phyloP scores from a whole-genome alignment of 2,888 invertebrate genomes.

The Sinopyrophorus schimmeli region DNA sequence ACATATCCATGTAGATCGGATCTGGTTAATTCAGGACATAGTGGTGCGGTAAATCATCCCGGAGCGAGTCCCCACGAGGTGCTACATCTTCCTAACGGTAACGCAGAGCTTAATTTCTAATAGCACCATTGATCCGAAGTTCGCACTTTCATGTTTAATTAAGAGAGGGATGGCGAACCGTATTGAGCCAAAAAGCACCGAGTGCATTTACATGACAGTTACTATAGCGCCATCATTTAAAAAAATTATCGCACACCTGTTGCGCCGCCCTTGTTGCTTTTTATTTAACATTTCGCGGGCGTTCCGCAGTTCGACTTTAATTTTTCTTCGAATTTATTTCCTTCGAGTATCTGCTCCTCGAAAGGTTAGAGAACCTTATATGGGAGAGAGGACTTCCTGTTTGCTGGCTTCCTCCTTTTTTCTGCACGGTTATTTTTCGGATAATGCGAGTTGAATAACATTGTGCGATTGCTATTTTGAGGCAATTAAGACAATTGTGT shows the following conservation, averaged over 20 bases:
- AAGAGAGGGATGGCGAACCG: constrained; percentile 26
- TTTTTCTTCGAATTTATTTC: neutral
- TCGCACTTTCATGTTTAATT: constrained; percentile 29
- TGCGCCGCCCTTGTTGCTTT: constrained; percentile 28
- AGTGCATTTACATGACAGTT: constrained; percentile 24
- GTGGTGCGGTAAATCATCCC: constrained; percentile 22
- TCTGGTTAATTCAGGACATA: constrained; percentile 24
- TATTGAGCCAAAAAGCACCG: constrained; percentile 15
- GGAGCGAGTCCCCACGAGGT: constrained; percentile 23
- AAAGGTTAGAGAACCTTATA: neutral
- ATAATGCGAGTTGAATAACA: constrained; percentile 15
- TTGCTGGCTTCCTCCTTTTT: neutral
- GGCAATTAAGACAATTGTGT: constrained; percentile 28
- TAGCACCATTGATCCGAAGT: constrained; percentile 24
- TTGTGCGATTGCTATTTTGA: constrained; percentile 13
- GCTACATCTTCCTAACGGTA: constrained; percentile 26
- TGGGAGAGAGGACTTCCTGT: constrained; percentile 6
- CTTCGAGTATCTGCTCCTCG: too few relatives aligned
- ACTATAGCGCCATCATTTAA: constrained; percentile 28
- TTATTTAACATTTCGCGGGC: constrained; percentile 22
- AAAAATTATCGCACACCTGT: constrained; percentile 37
- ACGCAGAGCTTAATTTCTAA: constrained; percentile 26
- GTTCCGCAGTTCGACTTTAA: constrained; percentile 2
- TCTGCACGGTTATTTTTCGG: neutral
- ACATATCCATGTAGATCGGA: constrained; percentile 25